Conservation (phyloP, 2,888 invertebrate species). For the Chaetogeoica ovagalla region DNA sequence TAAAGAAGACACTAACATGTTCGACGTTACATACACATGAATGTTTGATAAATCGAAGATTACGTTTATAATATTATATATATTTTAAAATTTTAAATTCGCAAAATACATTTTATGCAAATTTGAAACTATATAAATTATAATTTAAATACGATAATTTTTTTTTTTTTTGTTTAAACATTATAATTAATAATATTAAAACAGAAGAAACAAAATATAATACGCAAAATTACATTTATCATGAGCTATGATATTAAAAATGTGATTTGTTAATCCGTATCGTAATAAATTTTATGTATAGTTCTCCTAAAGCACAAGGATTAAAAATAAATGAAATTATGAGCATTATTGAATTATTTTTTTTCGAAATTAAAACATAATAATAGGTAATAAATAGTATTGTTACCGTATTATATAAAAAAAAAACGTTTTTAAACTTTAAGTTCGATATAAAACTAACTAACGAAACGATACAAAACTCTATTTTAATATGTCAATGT, state of each 20-base stretch:
- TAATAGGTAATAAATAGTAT: background rate
- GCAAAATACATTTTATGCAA: too few species aligned
- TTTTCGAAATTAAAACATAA: background rate
- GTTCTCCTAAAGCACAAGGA: background rate
- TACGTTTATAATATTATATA: too few species aligned
- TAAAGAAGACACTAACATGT: too few species aligned
- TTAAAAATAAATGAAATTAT: background rate
- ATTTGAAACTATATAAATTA: too few species aligned
- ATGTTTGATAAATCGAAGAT: too few species aligned
- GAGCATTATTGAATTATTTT: background rate
- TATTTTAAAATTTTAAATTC: too few species aligned
- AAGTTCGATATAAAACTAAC: background rate
- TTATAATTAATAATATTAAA: background rate
- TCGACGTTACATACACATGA: too few species aligned
- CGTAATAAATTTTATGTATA: background rate
- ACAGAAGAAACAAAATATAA: too few species aligned
- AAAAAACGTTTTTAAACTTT: background rate
- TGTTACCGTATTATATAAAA: background rate
- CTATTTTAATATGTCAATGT: constrained; percentile 5
- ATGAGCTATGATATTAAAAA: too few species aligned
- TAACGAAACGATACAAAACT: background rate
- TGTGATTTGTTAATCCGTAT: background rate
- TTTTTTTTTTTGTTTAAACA: too few species aligned
- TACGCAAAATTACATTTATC: too few species aligned
- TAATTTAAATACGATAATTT: too few species aligned